Percentiles rank a stretch among this genome's conserved stretches.
Evolutionary conservation across 2,113 vertebrate genomes (phyloP).

Genomic region (Cichladusa arquata): DNA sequence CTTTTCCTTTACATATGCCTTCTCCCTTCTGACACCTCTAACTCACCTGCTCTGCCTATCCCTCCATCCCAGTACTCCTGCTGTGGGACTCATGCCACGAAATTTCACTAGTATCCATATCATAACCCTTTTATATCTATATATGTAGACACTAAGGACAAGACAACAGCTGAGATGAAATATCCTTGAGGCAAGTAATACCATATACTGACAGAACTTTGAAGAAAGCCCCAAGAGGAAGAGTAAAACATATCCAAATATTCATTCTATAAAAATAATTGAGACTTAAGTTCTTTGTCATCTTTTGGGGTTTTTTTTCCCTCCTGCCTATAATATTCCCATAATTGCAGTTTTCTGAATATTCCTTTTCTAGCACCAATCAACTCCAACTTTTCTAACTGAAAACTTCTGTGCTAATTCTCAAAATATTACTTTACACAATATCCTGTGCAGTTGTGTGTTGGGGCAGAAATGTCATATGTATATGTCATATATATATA

Average conservation of each 20-base stretch:
- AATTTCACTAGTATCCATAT: neutral
- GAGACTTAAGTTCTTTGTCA: neutral
- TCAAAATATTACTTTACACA: neutral
- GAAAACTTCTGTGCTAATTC: neutral
- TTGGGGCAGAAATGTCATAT: neutral
- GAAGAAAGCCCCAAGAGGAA: neutral
- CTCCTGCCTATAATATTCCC: neutral
- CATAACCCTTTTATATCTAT: neutral
- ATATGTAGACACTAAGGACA: neutral
- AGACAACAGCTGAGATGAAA: neutral
- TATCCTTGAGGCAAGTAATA: neutral
- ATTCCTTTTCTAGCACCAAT: neutral
- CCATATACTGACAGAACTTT: neutral
- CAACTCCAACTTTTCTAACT: neutral
- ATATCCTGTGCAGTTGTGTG: neutral
- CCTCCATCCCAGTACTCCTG: neutral
- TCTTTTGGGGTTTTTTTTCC: accelerated
- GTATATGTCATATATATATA: no score
- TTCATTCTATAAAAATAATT: neutral
- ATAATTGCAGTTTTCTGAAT: neutral
- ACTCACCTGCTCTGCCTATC: neutral
- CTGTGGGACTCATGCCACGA: neutral
- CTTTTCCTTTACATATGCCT: accelerated
- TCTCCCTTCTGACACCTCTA: accelerated
- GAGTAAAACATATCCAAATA: neutral